Percentiles rank a stretch among this genome's conserved stretches.
These are phyloP conservation scores for Agrotis exclamationis DNA, from an alignment of 2,888 invertebrate genomes.

Conservation along the genomic window DNA sequence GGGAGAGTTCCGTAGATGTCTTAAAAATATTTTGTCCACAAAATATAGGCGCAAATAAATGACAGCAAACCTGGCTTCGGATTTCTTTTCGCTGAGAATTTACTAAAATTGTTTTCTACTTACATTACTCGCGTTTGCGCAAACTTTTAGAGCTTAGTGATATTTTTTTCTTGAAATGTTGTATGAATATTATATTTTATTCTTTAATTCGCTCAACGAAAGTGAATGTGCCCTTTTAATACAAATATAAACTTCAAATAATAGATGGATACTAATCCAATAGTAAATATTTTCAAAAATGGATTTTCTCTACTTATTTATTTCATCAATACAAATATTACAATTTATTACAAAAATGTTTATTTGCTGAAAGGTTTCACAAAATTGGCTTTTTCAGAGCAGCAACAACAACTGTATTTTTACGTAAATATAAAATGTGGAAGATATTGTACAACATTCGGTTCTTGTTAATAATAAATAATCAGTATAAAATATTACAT, in stretches of 20 bases:
- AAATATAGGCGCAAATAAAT: constrained; percentile 63
- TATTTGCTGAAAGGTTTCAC: background rate
- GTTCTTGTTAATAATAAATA: constrained; percentile 2
- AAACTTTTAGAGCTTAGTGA: constrained; percentile 18
- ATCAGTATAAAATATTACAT: no score
- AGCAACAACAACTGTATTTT: background rate
- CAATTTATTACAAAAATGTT: background rate
- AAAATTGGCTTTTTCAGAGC: background rate
- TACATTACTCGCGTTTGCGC: constrained; percentile 10
- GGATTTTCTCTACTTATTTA: background rate
- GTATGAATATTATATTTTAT: background rate
- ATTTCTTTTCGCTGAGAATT: constrained; percentile 43
- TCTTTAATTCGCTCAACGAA: background rate
- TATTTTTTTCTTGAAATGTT: constrained; percentile 18
- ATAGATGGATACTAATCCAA: background rate
- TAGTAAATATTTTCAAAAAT: background rate
- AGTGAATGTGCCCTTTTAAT: background rate
- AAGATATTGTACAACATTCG: background rate
- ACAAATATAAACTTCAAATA: background rate
- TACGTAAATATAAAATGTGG: background rate
- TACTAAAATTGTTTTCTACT: constrained; percentile 31
- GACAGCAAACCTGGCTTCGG: constrained; percentile 49
- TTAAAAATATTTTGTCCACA: constrained; percentile 65
- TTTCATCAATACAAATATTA: background rate
- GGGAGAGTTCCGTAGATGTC: constrained; percentile 63